Evolutionary conservation across 2,113 vertebrate species (phyloP).

Genomic region (Phoxinus phoxinus): DNA sequence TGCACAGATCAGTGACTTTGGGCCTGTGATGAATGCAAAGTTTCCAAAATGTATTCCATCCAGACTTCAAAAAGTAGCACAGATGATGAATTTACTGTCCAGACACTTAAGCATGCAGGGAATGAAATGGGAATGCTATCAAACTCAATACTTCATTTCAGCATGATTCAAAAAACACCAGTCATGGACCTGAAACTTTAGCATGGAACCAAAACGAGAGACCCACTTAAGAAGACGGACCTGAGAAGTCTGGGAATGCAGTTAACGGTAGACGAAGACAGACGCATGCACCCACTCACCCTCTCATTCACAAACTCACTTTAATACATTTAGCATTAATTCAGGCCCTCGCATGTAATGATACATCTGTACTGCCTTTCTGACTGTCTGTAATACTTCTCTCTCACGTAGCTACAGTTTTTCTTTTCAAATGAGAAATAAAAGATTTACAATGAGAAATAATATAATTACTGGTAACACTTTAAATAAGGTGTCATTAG

Average conservation of each 20-base stretch:
- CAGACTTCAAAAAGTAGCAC: constrained; percentile 69
- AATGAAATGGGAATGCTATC: constrained; percentile 73
- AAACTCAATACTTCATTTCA: constrained; percentile 61
- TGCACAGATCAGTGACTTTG: constrained; percentile 65
- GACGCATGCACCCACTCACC: constrained; percentile 36
- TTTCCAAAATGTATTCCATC: constrained; percentile 71
- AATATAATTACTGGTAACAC: no score
- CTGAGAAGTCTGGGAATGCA: constrained; percentile 63
- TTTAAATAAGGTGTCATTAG: no score
- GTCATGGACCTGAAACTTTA: constrained; percentile 45
- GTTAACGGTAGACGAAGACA: constrained; percentile 43
- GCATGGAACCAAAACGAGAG: constrained; percentile 47
- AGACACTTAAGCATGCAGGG: constrained; percentile 71
- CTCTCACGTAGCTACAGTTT: background rate
- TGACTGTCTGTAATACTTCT: background rate
- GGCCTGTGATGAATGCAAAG: constrained; percentile 66
- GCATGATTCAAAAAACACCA: constrained; percentile 59
- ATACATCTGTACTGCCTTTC: background rate
- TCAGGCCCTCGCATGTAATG: constrained; percentile 26
- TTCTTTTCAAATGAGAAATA: no score
- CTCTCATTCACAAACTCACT: constrained; percentile 37
- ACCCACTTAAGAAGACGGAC: constrained; percentile 60
- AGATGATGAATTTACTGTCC: constrained; percentile 67
- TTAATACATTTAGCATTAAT: constrained; percentile 32
- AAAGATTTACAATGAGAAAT: no score